phyloP scores from a whole-genome alignment of 2,113 vertebrate species.

The Phoenicopterus ruber region DNA sequence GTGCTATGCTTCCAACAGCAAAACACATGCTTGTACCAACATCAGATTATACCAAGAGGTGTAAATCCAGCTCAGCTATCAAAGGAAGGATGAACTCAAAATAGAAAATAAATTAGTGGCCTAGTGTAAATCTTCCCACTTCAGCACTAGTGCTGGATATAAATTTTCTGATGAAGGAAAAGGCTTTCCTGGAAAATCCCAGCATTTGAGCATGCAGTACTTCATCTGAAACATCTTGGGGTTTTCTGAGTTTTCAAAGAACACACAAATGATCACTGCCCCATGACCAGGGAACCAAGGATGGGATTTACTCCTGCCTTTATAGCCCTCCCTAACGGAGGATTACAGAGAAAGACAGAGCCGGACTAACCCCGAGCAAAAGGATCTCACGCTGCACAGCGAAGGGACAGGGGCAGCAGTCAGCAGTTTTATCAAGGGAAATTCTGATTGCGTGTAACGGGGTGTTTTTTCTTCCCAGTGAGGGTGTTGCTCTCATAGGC shows the following conservation, averaged over 20 bases:
- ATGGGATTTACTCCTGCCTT: not conserved
- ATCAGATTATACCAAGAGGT: constrained; percentile 34
- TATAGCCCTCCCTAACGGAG: not conserved
- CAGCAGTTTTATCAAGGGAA: not conserved
- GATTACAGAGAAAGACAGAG: not conserved
- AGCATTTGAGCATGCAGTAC: not conserved
- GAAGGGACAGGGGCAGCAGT: not conserved
- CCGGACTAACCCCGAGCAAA: not conserved
- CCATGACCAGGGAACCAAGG: not conserved
- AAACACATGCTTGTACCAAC: not conserved
- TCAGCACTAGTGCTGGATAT: not conserved
- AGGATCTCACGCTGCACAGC: not conserved
- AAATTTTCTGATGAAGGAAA: not conserved
- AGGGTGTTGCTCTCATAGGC: not conserved
- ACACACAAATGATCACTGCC: not conserved
- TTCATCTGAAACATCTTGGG: not conserved
- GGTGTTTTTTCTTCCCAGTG: not conserved
- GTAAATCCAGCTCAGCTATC: constrained; percentile 49
- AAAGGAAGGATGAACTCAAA: constrained; percentile 38
- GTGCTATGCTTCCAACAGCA: not conserved
- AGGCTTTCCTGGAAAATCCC: not conserved
- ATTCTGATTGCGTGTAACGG: not conserved
- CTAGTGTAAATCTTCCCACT: not conserved
- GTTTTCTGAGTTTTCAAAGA: not conserved
- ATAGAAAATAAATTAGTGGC: constrained; percentile 40